phyloP scores from a whole-genome alignment of 2,888 invertebrate genomes.

The Muschampia plurimacula region DNA sequence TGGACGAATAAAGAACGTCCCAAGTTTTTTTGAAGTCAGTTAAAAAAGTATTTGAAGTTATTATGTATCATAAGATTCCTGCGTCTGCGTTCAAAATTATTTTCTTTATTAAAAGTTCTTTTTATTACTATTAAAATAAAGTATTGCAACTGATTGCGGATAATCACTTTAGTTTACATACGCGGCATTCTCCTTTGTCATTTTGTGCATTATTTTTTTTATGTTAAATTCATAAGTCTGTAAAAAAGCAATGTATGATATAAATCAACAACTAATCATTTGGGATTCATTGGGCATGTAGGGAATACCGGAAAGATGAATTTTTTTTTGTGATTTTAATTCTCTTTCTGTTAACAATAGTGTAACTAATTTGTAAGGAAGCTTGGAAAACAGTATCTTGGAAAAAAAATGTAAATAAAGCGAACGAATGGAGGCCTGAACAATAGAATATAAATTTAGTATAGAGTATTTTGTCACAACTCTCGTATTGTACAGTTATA shows the following conservation, averaged over 20 bases:
- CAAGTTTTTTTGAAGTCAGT: no score
- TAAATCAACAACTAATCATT: slow-evolving; percentile 24
- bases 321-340: slow-evolving; percentile 55
- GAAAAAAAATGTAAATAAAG: slow-evolving; percentile 73
- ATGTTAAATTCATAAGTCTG: slow-evolving; percentile 10
- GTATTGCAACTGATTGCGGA: no score
- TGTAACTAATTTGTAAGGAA: slow-evolving; percentile 49
- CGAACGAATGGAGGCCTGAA: slow-evolving; percentile 77
- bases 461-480: slow-evolving; percentile 72
- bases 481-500: slow-evolving; percentile 65
- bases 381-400: slow-evolving; percentile 50
- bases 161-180: background rate
- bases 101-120: no score
- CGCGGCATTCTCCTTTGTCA: background rate
- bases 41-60: no score
- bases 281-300: slow-evolving; percentile 63
- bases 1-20: no score
- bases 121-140: no score
- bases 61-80: no score
- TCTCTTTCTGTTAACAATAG: slow-evolving; percentile 34
- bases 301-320: slow-evolving; percentile 53
- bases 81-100: no score
- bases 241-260: slow-evolving; percentile 23
- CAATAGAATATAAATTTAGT: slow-evolving; percentile 66
- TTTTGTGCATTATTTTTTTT: background rate